These are phyloP conservation scores for Dendropsophus ebraccatus DNA, from an alignment of 2,113 vertebrate species.

Conservation along the genomic window DNA sequence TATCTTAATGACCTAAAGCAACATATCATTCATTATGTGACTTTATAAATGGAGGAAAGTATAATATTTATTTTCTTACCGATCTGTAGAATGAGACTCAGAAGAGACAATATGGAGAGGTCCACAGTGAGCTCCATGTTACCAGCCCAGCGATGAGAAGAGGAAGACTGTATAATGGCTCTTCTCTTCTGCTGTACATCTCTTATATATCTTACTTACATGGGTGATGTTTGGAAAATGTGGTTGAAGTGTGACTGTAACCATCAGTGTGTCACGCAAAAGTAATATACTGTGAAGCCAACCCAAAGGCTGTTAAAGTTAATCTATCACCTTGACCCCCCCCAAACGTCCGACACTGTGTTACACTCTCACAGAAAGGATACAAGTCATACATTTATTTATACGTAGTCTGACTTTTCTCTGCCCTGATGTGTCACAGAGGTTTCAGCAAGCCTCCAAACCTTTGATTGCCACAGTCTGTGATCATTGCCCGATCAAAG, in stretches of 20 bases:
- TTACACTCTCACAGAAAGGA: too few relatives aligned
- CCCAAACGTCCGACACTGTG: too few relatives aligned
- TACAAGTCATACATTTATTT: too few relatives aligned
- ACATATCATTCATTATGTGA: not conserved
- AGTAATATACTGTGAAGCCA: too few relatives aligned
- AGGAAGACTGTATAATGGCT: not conserved
- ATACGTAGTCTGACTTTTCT: too few relatives aligned
- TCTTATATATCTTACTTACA: not conserved
- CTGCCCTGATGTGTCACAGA: too few relatives aligned
- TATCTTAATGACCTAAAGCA: not conserved
- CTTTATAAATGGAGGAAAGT: too few relatives aligned
- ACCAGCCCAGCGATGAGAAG: not conserved
- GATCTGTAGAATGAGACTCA: not conserved
- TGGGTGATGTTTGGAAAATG: not conserved
- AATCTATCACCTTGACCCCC: too few relatives aligned
- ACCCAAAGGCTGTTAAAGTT: not conserved
- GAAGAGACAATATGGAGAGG: not conserved
- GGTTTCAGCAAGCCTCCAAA: too few relatives aligned
- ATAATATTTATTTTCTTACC: too few relatives aligned
- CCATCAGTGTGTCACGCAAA: not conserved
- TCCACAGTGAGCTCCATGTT: not conserved
- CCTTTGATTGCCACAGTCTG: too few relatives aligned
- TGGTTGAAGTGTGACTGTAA: not conserved
- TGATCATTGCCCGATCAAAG: too few relatives aligned
- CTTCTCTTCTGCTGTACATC: not conserved